These are phyloP conservation scores for Sander lucioperca DNA, from an alignment of 2,113 vertebrate genomes.

Conservation along the genomic window DNA sequence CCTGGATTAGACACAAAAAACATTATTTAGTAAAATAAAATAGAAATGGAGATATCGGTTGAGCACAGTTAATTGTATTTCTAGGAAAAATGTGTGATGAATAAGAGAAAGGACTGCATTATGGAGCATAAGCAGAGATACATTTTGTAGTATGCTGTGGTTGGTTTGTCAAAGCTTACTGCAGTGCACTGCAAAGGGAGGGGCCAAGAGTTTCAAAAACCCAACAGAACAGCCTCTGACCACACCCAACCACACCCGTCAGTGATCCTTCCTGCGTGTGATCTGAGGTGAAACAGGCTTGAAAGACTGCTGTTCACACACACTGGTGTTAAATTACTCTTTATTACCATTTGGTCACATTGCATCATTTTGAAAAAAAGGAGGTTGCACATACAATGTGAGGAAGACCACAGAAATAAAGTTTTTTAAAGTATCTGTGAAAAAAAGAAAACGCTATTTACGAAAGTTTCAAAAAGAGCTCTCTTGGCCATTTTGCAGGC, in stretches of 20 bases:
- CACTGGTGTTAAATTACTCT: background rate
- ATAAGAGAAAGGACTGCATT: conserved; percentile 3
- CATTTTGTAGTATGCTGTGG: conserved; percentile 1
- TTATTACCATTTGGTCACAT: background rate
- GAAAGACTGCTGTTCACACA: background rate
- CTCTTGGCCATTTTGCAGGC: background rate
- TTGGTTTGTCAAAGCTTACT: conserved; percentile 5
- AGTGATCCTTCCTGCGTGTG: background rate
- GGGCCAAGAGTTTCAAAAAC: no score
- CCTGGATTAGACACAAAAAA: no score
- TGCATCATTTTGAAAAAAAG: background rate
- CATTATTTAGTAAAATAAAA: no score
- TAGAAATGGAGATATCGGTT: no score
- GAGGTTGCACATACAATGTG: background rate
- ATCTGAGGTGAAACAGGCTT: background rate
- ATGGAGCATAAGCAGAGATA: conserved; percentile 16
- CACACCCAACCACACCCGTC: background rate
- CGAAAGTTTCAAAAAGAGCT: background rate
- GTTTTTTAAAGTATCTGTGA: background rate
- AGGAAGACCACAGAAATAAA: background rate
- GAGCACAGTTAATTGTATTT: background rate
- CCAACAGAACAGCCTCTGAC: background rate
- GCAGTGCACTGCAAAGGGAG: background rate
- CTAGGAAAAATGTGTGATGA: background rate
- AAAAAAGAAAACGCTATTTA: background rate